Evolutionary conservation across 2,113 vertebrate genomes (phyloP).

Genomic region (Calyptommatus sinebrachiatus): DNA sequence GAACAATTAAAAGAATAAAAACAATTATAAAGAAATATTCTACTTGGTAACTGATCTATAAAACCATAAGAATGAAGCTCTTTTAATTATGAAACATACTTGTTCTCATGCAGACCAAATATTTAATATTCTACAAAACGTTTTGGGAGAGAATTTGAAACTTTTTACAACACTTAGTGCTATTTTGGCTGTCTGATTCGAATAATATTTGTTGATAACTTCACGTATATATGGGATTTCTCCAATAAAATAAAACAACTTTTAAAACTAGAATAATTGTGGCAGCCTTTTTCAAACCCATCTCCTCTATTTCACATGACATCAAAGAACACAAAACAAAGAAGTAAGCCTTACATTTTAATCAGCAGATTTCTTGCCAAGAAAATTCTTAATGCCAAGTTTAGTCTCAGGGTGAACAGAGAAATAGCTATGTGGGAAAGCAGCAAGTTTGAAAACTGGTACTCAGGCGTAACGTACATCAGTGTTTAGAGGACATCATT

Average conservation of each 20-base stretch:
- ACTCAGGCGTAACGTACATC: slow-evolving; percentile 38
- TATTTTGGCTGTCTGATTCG: neutral
- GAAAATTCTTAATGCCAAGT: slow-evolving; percentile 3
- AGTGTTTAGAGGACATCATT: slow-evolving; percentile 20
- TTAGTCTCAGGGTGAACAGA: slow-evolving; percentile 32
- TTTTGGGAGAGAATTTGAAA: neutral
- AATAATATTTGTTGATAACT: neutral
- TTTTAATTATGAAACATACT: neutral
- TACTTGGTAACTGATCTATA: neutral
- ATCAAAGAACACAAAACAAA: slow-evolving; percentile 26
- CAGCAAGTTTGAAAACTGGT: slow-evolving; percentile 30
- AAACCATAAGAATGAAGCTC: neutral
- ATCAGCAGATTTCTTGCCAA: neutral
- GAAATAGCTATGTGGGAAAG: slow-evolving; percentile 19
- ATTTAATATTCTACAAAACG: neutral
- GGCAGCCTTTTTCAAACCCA: neutral
- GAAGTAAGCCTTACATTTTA: neutral
- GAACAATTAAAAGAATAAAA: neutral
- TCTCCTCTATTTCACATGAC: neutral
- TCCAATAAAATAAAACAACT: neutral
- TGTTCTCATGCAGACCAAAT: neutral
- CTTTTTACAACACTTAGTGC: neutral
- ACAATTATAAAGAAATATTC: too few species aligned
- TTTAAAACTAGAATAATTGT: neutral
- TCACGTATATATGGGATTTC: too few species aligned